phyloP scores from a whole-genome alignment of 2,888 invertebrate species.

The Drosophila infuscata region DNA sequence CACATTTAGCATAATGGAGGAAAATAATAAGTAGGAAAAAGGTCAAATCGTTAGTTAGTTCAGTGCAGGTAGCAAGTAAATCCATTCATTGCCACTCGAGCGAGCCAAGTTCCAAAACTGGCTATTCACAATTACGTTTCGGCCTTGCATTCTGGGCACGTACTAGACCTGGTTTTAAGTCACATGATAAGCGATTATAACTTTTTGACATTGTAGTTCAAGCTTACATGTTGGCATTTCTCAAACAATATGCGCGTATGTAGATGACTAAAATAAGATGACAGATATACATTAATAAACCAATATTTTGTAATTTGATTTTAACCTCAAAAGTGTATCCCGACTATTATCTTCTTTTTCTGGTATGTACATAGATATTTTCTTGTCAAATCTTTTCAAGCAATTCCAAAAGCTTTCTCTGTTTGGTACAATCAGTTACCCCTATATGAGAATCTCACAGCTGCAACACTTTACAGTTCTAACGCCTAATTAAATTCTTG shows the following conservation, averaged over 20 bases:
- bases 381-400: background rate
- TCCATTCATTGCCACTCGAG: slow-evolving; percentile 60
- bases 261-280: background rate
- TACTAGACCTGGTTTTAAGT: slow-evolving; percentile 41
- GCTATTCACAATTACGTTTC: slow-evolving; percentile 30
- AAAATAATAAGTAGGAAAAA: slow-evolving; percentile 11
- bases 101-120: slow-evolving; percentile 30
- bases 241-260: background rate
- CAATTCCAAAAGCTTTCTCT: slow-evolving; percentile 14
- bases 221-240: slow-evolving; percentile 1
- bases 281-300: background rate
- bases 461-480: slow-evolving; percentile 53
- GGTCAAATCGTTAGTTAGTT: slow-evolving; percentile 11
- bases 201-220: background rate
- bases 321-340: background rate
- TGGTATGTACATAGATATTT: background rate
- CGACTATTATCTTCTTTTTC: background rate
- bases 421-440: slow-evolving; percentile 9
- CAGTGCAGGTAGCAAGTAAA: slow-evolving; percentile 25
- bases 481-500: slow-evolving; percentile 56
- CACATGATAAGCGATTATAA: slow-evolving; percentile 1
- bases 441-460: slow-evolving; percentile 33
- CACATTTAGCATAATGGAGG: slow-evolving; percentile 71
- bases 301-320: background rate
- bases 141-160: slow-evolving; percentile 54